Evolutionary conservation across 2,113 vertebrate genomes (phyloP), one percentile per base, ranked within the genome.

Genomic region (Phodopus roborovskii): DNA sequence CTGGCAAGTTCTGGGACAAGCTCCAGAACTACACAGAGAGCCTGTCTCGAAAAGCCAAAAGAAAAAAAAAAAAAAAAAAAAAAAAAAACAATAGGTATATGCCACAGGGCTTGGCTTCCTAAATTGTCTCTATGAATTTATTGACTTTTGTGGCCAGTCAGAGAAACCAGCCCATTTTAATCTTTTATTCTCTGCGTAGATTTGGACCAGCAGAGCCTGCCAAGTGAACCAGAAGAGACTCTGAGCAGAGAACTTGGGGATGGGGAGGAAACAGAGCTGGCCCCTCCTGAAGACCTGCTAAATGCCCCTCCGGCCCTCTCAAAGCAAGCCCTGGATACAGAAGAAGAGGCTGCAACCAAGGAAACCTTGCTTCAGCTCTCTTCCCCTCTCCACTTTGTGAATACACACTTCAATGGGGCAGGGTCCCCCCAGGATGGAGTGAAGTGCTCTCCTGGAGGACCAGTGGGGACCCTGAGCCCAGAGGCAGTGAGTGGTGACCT

Each of bases 341-440:
- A 97, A 85, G 98, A 98, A 90, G 98, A 92, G 24, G 56, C 53
- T 71, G 96, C 95, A 0, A 86, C 16, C 9, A 99, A 98, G 96
- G 98, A 96, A 62, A 98, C 99, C 84, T 98, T 99, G 97, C 99
- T 99, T 97, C 99, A 98, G 96, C 99, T 99, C 0, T 98, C 99
- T 0, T 99, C 99, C 20, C 99, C 99, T 2, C 99, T 99, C 36
- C 99, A 99, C 98, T 99, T 99, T 98, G 99, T 99, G 97, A 99
- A 99, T 98, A 99, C 99, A 0, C 99, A 99, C 98, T 99, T 99
- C 98, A 99, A 99, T 24, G 99, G 99, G 97, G 96, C 98, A 98
- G 79, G 98, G 36, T 91, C 96, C 82, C 88, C 97, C 68, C 36
- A 93, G 39, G 95, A 91, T 83, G 97, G 88, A 92, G 94, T 50